Conservation (phyloP, 2,888 invertebrate genomes). For the Acholoe squamosa region DNA sequence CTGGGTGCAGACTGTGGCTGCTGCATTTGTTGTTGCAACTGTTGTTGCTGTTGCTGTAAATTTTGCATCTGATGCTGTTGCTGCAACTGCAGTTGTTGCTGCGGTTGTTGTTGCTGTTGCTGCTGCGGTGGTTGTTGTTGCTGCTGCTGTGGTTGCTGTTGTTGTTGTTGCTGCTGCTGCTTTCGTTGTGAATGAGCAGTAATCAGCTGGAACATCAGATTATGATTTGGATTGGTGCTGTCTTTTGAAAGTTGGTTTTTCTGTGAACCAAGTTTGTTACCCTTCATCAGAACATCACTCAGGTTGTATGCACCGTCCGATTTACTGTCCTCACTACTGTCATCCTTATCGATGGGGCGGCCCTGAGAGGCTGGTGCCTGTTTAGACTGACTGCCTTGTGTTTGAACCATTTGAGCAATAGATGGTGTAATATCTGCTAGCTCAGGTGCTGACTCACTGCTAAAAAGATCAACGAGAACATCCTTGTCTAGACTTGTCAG, state of each 20-base stretch:
- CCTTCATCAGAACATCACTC: constrained; percentile 51
- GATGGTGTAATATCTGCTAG: constrained; percentile 64
- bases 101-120: not conserved
- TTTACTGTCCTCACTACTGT: constrained; percentile 22
- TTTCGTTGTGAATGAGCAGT: not conserved
- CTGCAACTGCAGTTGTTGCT: constrained; percentile 13
- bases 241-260: not conserved
- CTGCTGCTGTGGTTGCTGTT: not conserved
- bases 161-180: not conserved
- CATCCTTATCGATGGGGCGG: not conserved
- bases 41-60: not conserved
- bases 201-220: constrained; percentile 33
- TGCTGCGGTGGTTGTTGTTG: constrained; percentile 37
- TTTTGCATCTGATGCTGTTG: no score
- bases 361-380: not conserved
- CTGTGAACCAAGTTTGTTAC: not conserved
- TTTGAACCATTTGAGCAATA: constrained; percentile 59
- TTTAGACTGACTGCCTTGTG: constrained; percentile 17
- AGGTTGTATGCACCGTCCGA: constrained; percentile 57
- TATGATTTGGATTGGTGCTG: not conserved
- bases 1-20: constrained; percentile 15
- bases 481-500: constrained; percentile 49
- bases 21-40: constrained; percentile 22
- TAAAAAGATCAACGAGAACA: constrained; percentile 48
- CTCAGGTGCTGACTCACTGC: constrained; percentile 45